Evolutionary conservation across 37 sponge, comb jelly and placozoan genomes (phyloP), one percentile per base, ranked within the genome.

Genomic region (Aplysina aerophoba): DNA sequence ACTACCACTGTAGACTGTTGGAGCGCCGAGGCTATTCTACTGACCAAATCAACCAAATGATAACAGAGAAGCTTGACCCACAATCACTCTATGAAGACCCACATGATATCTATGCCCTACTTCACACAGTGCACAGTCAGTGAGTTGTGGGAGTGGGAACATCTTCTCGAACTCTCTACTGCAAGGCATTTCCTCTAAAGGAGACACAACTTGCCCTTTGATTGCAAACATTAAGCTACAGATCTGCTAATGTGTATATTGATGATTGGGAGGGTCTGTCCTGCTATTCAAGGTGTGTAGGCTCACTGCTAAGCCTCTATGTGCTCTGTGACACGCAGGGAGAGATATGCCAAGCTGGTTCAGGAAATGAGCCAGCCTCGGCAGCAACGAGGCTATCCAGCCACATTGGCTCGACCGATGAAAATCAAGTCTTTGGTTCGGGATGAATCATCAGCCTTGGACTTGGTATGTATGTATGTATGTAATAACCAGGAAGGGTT

Each of bases 31-130:
- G 54, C 14, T 41, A 36, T 16, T 40, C 78, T 15, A 24, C 31
- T 22, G 78, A 75, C 22, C 25, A 40, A 11, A 75, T 75, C 44
- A 41, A 40, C 44, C 78, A 75, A 15, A 40, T 31, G 78, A 40
- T 75, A 24, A 53, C 78, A n/a, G 78, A 75, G 22, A 75, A 21
- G 54, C 25, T n/a, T 40, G 78, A 75, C 1, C 78, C 53, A 36
- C 53, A 15, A 17, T 53, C 78, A 17, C 78, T 40, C 16, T 75
- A 75, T 41, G 78, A 75, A 5, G 78, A 75, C 25, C 78, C 78
- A 41, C 78, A 75, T 75, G 78, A 75, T n/a, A 75, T 75, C 37
- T 75, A 75, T 75, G 78, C 78, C 12, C 39, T 75, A 40, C 78
- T 75, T 75, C 78, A 75, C 37, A 75, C 78, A 22, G 50, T 12